Evolutionary conservation across 2,797 vertebrate species (phyloP).

Genomic region (Microctenopoma steveboyesi): DNA sequence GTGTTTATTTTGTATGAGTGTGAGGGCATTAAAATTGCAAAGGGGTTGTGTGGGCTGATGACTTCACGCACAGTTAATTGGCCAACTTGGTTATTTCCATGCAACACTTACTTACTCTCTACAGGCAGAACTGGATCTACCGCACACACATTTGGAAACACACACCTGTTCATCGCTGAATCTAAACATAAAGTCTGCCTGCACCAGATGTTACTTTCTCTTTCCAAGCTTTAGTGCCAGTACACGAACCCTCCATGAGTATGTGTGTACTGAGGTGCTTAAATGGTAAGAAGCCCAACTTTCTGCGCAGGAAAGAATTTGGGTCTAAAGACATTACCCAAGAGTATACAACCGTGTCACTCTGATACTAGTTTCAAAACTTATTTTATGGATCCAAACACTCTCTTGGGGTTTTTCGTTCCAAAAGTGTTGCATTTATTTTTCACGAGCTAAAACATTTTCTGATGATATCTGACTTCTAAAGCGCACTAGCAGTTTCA

Average conservation of each 20-base stretch:
- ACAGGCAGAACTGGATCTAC: slow-evolving; percentile 33
- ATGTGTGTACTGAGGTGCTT: slow-evolving; percentile 3
- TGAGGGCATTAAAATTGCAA: slow-evolving; percentile 44
- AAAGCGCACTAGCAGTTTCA: slow-evolving; percentile 40
- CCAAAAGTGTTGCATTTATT: slow-evolving; percentile 34
- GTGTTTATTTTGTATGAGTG: slow-evolving; percentile 52
- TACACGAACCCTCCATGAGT: slow-evolving; percentile 6
- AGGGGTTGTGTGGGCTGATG: slow-evolving; percentile 54
- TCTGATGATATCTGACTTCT: slow-evolving; percentile 53
- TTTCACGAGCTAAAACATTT: slow-evolving; percentile 45
- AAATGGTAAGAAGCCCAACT: slow-evolving; percentile 22
- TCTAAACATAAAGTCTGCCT: slow-evolving; percentile 32
- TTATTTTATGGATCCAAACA: slow-evolving; percentile 53
- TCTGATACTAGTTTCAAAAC: slow-evolving; percentile 29
- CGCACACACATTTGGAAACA: slow-evolving; percentile 11
- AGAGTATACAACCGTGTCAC: slow-evolving; percentile 10
- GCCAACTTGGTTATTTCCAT: slow-evolving; percentile 57
- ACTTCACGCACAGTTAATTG: slow-evolving; percentile 64
- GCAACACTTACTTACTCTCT: slow-evolving; percentile 43
- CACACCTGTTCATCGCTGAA: slow-evolving; percentile 29
- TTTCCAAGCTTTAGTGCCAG: slow-evolving; percentile 4
- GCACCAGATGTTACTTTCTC: slow-evolving; percentile 31
- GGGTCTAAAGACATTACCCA: slow-evolving; percentile 20
- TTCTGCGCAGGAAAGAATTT: slow-evolving; percentile 7
- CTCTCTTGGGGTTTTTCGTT: slow-evolving; percentile 38